phyloP scores from a whole-genome alignment of 2,888 invertebrate genomes.

The Pasiphila rectangulata region DNA sequence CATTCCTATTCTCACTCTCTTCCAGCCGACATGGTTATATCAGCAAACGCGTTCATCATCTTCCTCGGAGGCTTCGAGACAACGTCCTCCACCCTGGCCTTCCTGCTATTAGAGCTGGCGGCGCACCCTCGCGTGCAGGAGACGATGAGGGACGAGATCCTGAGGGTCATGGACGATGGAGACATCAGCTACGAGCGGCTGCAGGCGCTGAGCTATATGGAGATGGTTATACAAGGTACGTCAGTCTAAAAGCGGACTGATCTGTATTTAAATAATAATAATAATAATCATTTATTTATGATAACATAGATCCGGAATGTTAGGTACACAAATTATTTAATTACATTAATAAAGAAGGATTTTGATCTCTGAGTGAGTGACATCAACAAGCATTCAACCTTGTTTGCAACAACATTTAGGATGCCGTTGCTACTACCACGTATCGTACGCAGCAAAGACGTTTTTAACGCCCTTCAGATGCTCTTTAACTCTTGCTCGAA shows the following conservation, averaged over 20 bases:
- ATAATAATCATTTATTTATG: too few species aligned
- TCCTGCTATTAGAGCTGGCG: conserved; percentile 78
- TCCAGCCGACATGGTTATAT: conserved; percentile 77
- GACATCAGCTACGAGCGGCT: conserved; percentile 74
- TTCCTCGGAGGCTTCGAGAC: conserved; percentile 83
- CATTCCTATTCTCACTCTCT: conserved; percentile 13
- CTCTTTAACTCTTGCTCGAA: too few species aligned
- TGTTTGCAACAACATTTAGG: too few species aligned
- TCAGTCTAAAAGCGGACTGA: background rate
- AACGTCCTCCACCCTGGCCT: conserved; percentile 79
- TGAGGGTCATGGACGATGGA: conserved; percentile 53
- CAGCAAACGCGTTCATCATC: conserved; percentile 81
- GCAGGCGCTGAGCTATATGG: conserved; percentile 78
- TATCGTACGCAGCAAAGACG: too few species aligned
- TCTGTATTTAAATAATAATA: background rate
- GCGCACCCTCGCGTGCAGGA: conserved; percentile 75
- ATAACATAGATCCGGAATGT: too few species aligned
- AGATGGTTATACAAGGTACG: conserved; percentile 79
- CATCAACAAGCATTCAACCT: too few species aligned
- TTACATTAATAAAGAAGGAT: too few species aligned
- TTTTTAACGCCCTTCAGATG: too few species aligned
- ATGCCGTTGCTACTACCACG: too few species aligned
- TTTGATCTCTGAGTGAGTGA: too few species aligned
- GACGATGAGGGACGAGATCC: conserved; percentile 72
- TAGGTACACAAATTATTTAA: too few species aligned